Base-by-base conservation (phyloP, 2,888 invertebrate species). In the Amaurobius ferox region DNA sequence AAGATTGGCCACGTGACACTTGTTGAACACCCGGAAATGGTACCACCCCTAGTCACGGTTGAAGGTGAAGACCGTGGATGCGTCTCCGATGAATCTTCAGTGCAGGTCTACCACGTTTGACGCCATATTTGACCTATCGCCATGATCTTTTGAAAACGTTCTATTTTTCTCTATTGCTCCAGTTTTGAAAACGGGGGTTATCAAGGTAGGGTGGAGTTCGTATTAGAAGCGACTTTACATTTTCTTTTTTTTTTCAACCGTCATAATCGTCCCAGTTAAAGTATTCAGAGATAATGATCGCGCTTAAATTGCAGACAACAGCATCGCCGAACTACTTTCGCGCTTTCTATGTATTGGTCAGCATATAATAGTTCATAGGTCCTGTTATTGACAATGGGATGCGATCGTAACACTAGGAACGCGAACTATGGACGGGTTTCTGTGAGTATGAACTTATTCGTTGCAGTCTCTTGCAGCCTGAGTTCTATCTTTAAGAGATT, bases 21-120 rank as follows among this genome's bases (percentile, higher is more conserved):
- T 55, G 28, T 61, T 23, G 29, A 70, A 64, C 76, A 78, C 79
- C 79, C 79, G 79, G 79, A 80, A 80, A 73, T 66, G 29, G 64
- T 29, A 30, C 5, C 44, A 67, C 66, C 71, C 73, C 19, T 28
- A 67, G 79, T 73, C 79, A 73, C 73, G 79, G 79, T 64, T 73
- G 73, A 66, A 80, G 79, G 79, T 73, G 66, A 80, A 73, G 73
- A 79, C 40, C 71, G 78, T 78, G 72, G 79, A 71, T 48, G 62
- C 79, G 32, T 62, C 71, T 40, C 62, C 19, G 23, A 55, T 55
- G 55, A 55, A 23, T 23, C 55, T 23, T 1, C 3, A 5, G 1
- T 55, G 23, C 55, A 23, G 23, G 23, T 19, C 23, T 55, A 23
- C 55, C 23, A 55, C 55, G 55, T 3, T 9, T 23, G 55, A 6